These are phyloP conservation scores for Limnothrissa miodon DNA, from an alignment of 2,113 vertebrate species.

Conservation along the genomic window DNA sequence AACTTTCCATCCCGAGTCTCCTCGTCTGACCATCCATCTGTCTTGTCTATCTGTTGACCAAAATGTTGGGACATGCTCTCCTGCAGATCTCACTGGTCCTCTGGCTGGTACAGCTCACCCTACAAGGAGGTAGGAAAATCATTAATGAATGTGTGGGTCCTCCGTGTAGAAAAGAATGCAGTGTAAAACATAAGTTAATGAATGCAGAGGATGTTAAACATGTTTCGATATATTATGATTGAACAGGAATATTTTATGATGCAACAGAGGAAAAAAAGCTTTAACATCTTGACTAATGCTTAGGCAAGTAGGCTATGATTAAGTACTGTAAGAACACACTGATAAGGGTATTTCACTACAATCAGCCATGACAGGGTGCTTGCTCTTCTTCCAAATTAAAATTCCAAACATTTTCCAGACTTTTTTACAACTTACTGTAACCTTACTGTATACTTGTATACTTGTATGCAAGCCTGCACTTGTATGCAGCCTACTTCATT, in stretches of 20 bases:
- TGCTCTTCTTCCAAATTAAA: too few relatives aligned
- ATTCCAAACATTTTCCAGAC: too few relatives aligned
- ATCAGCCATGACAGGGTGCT: too few relatives aligned
- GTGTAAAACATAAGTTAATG: background rate
- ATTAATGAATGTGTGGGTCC: background rate
- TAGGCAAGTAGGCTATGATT: background rate
- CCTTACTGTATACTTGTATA: too few relatives aligned
- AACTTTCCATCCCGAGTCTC: background rate
- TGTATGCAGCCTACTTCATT: too few relatives aligned
- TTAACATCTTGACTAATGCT: background rate
- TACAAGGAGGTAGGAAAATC: conserved; percentile 69
- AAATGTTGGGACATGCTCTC: conserved; percentile 64
- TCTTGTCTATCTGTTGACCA: conserved; percentile 27
- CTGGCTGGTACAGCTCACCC: conserved; percentile 64
- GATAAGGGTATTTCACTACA: too few relatives aligned
- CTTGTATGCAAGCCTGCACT: too few relatives aligned
- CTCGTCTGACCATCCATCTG: conserved; percentile 24
- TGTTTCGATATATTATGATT: background rate
- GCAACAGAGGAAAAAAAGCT: background rate
- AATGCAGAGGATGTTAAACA: background rate
- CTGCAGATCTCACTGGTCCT: conserved; percentile 70
- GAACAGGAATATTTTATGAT: conserved; percentile 11
- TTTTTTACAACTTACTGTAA: too few relatives aligned
- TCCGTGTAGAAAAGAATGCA: background rate
- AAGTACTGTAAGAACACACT: background rate